phyloP scores from a whole-genome alignment of 2,888 invertebrate species.

The Microctonus hyperodae region DNA sequence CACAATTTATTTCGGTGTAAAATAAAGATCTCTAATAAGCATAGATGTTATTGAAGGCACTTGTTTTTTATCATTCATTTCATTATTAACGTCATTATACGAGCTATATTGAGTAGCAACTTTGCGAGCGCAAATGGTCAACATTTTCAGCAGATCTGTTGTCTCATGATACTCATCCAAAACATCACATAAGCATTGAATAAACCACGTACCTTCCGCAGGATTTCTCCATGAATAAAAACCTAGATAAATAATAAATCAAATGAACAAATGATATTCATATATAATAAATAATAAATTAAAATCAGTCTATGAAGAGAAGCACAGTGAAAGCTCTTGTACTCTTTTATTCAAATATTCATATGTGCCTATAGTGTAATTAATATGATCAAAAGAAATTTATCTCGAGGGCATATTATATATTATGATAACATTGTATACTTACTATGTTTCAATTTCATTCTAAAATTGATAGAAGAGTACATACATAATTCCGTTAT shows the following conservation, averaged over 20 bases:
- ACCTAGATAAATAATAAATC: conserved; percentile 55
- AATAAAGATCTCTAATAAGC: conserved; percentile 63
- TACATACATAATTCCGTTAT: too few species aligned
- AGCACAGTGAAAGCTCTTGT: too few species aligned
- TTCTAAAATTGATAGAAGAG: too few species aligned
- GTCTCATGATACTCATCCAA: conserved; percentile 61
- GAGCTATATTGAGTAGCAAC: conserved; percentile 67
- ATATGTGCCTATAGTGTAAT: too few species aligned
- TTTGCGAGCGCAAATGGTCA: conserved; percentile 64
- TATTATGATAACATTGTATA: too few species aligned
- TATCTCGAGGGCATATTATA: too few species aligned
- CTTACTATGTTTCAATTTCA: too few species aligned
- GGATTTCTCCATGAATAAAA: conserved; percentile 68
- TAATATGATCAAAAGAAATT: too few species aligned
- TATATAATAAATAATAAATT: too few species aligned
- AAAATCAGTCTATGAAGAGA: too few species aligned
- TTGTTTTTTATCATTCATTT: conserved; percentile 62
- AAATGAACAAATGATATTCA: not conserved
- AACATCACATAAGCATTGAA: conserved; percentile 66
- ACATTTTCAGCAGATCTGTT: conserved; percentile 65
- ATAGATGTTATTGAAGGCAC: conserved; percentile 66
- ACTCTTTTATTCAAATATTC: too few species aligned
- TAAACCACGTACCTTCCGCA: conserved; percentile 68
- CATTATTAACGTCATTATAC: conserved; percentile 45
- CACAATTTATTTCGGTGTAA: conserved; percentile 44